phyloP scores from a whole-genome alignment of 1,140 invertebrate genomes.

The Sipha flava region DNA sequence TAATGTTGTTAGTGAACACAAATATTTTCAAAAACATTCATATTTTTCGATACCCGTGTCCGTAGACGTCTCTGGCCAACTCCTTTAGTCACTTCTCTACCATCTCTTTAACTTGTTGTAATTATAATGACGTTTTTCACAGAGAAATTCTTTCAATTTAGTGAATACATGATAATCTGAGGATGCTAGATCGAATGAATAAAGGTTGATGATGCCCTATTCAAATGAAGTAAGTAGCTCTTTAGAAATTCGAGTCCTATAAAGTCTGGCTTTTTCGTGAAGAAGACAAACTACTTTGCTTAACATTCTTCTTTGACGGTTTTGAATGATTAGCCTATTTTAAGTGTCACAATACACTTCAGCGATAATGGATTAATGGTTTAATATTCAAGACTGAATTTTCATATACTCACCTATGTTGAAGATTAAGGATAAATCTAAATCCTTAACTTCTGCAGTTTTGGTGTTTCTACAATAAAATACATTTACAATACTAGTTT shows the following conservation, averaged over 20 bases:
- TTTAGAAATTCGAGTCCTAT: conserved; percentile 36
- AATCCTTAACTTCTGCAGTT: too few species aligned
- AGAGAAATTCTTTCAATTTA: conserved; percentile 33
- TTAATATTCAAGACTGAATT: too few species aligned
- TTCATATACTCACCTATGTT: too few species aligned
- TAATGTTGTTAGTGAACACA: too few species aligned
- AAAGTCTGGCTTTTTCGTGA: conserved; percentile 43
- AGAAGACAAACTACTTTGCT: conserved; percentile 33
- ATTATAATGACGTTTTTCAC: conserved; percentile 27
- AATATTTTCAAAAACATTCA: too few species aligned
- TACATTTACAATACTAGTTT: too few species aligned
- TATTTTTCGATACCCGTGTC: background rate
- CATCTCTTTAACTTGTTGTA: background rate
- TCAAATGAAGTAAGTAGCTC: conserved; percentile 35
- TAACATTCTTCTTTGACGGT: background rate
- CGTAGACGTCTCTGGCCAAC: background rate
- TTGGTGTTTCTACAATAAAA: too few species aligned
- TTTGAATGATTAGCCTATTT: background rate
- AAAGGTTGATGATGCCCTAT: conserved; percentile 41
- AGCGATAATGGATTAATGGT: too few species aligned
- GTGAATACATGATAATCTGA: conserved; percentile 41
- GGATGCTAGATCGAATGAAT: conserved; percentile 40
- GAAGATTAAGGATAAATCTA: too few species aligned
- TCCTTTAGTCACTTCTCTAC: conserved; percentile 4
- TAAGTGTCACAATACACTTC: background rate